These are phyloP conservation scores for Tokudaia muenninki DNA, from an alignment of 2,797 vertebrate genomes.

Conservation along the genomic window DNA sequence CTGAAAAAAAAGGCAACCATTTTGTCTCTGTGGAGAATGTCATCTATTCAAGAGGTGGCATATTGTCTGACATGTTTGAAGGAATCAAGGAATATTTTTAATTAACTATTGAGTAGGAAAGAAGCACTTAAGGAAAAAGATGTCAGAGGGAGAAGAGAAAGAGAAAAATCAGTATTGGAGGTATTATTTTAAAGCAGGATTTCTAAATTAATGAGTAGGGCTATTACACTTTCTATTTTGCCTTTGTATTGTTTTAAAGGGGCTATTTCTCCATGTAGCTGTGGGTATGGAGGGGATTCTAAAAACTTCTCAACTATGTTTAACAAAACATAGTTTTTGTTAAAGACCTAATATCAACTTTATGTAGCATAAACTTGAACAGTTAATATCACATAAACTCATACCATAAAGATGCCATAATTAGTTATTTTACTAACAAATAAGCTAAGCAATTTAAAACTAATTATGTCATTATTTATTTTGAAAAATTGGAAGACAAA, in stretches of 20 bases:
- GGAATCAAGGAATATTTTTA: neutral
- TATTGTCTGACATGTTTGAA: neutral
- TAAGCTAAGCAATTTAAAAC: constrained; percentile 1
- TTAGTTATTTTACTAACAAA: constrained; percentile 36
- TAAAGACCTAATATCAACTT: constrained; percentile 5
- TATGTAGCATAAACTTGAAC: neutral
- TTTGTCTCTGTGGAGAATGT: neutral
- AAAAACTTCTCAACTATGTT: neutral
- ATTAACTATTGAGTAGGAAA: neutral
- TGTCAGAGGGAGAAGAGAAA: neutral
- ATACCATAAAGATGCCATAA: neutral
- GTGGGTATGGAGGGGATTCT: neutral
- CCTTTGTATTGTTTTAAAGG: neutral
- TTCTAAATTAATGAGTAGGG: neutral
- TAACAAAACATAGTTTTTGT: neutral
- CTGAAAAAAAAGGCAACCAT: neutral
- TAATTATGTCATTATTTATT: constrained; percentile 48
- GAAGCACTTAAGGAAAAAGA: neutral
- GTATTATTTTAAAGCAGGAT: neutral
- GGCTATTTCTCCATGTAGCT: neutral
- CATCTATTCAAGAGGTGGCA: neutral
- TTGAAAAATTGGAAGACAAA: constrained; percentile 42
- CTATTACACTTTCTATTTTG: neutral
- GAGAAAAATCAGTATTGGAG: neutral
- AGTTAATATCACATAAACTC: neutral